Conservation (phyloP, 2,113 vertebrate genomes). For the Melanerpes aurifrons region DNA sequence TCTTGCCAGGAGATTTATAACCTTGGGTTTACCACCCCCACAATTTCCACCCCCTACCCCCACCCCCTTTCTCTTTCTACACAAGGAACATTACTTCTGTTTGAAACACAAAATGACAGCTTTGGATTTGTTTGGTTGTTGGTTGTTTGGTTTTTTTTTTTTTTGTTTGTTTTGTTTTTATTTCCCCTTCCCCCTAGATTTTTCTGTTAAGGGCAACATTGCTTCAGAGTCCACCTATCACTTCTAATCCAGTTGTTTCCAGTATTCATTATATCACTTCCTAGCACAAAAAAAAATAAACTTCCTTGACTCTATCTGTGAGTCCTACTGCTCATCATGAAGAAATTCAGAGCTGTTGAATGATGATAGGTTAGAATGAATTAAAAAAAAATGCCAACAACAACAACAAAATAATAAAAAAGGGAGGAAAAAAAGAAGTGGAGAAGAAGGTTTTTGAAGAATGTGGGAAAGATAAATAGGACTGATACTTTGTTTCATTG, state of each 20-base stretch:
- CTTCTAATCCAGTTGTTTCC: conserved; percentile 30
- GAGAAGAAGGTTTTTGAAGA: conserved; percentile 79
- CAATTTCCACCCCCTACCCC: accelerated
- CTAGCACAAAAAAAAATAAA: conserved; percentile 72
- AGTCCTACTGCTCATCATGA: conserved; percentile 81
- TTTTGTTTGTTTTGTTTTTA: not conserved
- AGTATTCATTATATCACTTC: conserved; percentile 50
- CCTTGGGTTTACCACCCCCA: not conserved
- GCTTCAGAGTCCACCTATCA: conserved; percentile 31
- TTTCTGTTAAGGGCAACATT: conserved; percentile 57
- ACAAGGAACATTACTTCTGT: not conserved
- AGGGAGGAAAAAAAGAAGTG: conserved; percentile 4
- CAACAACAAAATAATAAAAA: conserved; percentile 82
- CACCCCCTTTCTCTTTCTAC: accelerated
- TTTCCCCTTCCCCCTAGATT: not conserved
- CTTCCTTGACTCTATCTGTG: conserved; percentile 76
- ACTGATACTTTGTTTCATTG: conserved; percentile 94
- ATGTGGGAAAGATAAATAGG: conserved; percentile 93
- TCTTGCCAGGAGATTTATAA: not conserved
- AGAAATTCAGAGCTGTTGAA: conserved; percentile 85
- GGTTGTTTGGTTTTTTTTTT: not conserved
- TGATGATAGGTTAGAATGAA: conserved; percentile 85
- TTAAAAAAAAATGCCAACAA: conserved; percentile 85
- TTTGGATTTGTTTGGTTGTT: not conserved
- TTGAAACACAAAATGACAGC: conserved; percentile 19